Evolutionary conservation across 92 coral and sea anemone species (phyloP), one percentile per base, ranked within the genome.

Genomic region (Pocillopora meandrina): DNA sequence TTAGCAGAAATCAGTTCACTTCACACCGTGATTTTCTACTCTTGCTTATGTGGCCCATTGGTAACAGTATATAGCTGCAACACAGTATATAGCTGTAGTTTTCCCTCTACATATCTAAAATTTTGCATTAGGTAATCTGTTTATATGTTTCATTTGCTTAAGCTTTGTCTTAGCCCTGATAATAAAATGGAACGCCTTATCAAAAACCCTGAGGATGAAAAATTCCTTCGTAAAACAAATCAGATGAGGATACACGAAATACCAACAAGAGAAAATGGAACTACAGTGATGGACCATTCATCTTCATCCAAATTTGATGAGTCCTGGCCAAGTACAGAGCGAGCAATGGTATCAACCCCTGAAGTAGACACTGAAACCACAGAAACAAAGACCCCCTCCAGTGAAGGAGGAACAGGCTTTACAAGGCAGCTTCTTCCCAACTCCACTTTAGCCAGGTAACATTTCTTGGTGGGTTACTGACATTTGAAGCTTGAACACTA

Each of bases 321-420:
- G 88, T 97, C 99, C 10, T 97, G 99, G 99, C 99, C 98, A 12
- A 97, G 99, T 71, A 95, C 99, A 17, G 99, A 94, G 73, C 76
- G 87, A 23, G 90, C 92, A 69, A 74, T 91, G 49, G 89, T 91
- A 2, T 89, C 94, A 60, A 92, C 99, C 21, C 96, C 85, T 66
- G 95, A 95, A 68, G 90, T 64, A 56, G 80, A 73, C 23, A 75
- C 56, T 4, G 74, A 83, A 2, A 61, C 12, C 35, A 34, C 83
- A 64, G 81, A 13, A 49, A 12, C 88, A 65, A 83, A 83, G 79
- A 64, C 86, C 23, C 72, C 73, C 0, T 73, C 93, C 71, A 79
- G 89, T 77, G 77, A 79, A 33, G 89, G 78, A 77, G 47, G 85
- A 42, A 42, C 8, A 36, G 31, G 52, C 33, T 10, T 63, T 69